Evolutionary conservation across 2,888 invertebrate species (phyloP).

Genomic region (Agrilus biguttatus): DNA sequence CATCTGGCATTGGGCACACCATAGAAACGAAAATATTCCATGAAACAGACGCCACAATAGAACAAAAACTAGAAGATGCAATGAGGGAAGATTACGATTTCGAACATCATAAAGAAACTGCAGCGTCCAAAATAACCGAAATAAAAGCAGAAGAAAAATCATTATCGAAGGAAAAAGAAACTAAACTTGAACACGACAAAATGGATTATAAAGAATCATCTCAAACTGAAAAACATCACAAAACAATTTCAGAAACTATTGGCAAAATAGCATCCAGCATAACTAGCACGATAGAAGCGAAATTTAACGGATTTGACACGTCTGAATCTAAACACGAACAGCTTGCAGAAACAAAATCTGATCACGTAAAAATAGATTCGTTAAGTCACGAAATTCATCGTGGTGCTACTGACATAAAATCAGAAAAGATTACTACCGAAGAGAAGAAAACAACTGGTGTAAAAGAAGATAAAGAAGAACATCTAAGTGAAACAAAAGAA

Average conservation of each 20-base stretch:
- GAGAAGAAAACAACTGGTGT: constrained; percentile 3
- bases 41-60: neutral
- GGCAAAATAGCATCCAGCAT: no score
- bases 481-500: neutral
- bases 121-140: neutral
- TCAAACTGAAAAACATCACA: neutral
- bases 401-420: constrained; percentile 7
- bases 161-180: neutral
- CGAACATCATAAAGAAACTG: neutral
- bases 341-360: no score
- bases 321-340: no score
- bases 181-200: neutral
- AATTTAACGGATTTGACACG: no score
- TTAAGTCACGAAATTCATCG: constrained; percentile 5
- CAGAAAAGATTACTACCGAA: neutral
- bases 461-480: constrained; percentile 7
- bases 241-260: no score
- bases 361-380: no score
- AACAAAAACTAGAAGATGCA: neutral
- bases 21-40: neutral
- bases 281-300: no score
- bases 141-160: neutral
- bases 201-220: constrained; percentile 1
- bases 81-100: neutral
- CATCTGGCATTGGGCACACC: neutral